Evolutionary conservation across 1,140 invertebrate species (phyloP), one percentile per base, ranked within the genome.

Genomic region (Orussus abietinus): DNA sequence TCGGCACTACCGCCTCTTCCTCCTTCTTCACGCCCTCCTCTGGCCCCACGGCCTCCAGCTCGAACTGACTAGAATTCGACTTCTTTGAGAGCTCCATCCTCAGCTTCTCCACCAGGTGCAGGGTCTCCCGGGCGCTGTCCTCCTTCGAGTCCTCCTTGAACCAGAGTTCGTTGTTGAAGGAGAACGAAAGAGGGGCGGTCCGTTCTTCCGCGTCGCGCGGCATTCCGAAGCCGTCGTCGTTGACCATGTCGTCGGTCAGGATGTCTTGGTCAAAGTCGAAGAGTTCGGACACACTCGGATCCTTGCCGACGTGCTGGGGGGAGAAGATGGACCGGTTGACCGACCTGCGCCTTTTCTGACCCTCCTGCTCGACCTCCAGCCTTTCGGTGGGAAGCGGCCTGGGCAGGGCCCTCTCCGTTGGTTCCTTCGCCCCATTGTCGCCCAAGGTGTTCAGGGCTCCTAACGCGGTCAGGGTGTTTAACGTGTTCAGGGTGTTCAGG

Each of bases 61-160:
- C 71, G 18, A 66, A 64, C 40, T 72, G 68, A 59, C 61, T 66
- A 58, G 68, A 68, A 53, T 74, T 76, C 6, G 79, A 79, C 59
- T 83, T 84, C 47, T 80, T 81, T 9, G 78, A 79, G 46, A 82
- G 64, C 38, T 78, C 80, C 74, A 86, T 78, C 37, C 86, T 69
- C 10, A 90, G 65, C 62, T 88, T 86, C 49, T 88, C 85, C 5
- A 90, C 85, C 11, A 90, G 65, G 70, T 88, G 83, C 17, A 86
- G 63, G 1, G 87, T 89, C 69, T 87, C 87, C 28, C 83, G 69
- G 0, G 84, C 84, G 54, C 76, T 82, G 42, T 84, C 81, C 46
- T 84, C 86, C 62, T 87, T 87, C n/a, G 82, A 81, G 57, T 88
- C 85, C 54, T 87, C 84, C 57, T 85, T 84, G 47, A 85, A 82